Evolutionary conservation across 2,888 invertebrate genomes (phyloP).

Genomic region (Liopterus haemorrhoidalis): DNA sequence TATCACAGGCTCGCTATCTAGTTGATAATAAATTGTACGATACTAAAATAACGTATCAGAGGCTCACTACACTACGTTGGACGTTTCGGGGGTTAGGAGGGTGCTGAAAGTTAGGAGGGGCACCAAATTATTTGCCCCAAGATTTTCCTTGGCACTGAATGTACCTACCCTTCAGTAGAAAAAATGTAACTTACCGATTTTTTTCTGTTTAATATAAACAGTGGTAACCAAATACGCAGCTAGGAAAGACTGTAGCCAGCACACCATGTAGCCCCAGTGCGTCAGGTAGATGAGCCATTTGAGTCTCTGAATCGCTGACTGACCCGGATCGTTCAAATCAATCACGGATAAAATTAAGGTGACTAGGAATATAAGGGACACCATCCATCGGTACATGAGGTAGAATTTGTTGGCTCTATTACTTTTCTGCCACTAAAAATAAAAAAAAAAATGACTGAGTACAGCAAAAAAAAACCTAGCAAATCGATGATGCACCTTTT

Average conservation of each 20-base stretch:
- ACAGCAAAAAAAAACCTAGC: too few species aligned
- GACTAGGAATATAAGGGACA: slow-evolving; percentile 48
- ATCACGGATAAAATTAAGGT: slow-evolving; percentile 41
- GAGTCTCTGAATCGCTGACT: slow-evolving; percentile 47
- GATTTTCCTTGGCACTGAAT: too few species aligned
- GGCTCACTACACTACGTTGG: too few species aligned
- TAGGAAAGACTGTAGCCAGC: slow-evolving; percentile 54
- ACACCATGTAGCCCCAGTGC: slow-evolving; percentile 62
- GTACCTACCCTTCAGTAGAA: too few species aligned
- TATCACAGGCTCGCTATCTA: too few species aligned
- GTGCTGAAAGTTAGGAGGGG: too few species aligned
- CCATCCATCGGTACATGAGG: slow-evolving; percentile 50
- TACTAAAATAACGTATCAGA: too few species aligned
- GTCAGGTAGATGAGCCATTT: slow-evolving; percentile 71
- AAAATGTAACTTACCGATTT: slow-evolving; percentile 2
- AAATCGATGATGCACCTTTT: too few species aligned
- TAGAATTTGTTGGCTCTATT: slow-evolving; percentile 48
- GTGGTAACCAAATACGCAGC: slow-evolving; percentile 32
- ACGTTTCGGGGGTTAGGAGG: too few species aligned
- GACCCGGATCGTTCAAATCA: slow-evolving; percentile 41
- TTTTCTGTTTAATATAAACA: slow-evolving; percentile 11
- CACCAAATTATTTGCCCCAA: too few species aligned
- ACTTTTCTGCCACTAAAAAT: slow-evolving; percentile 56
- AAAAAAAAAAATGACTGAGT: slow-evolving; percentile 37
- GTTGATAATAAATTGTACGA: too few species aligned